phyloP scores from a whole-genome alignment of 2,888 invertebrate genomes.

The Coleophora flavipennella region DNA sequence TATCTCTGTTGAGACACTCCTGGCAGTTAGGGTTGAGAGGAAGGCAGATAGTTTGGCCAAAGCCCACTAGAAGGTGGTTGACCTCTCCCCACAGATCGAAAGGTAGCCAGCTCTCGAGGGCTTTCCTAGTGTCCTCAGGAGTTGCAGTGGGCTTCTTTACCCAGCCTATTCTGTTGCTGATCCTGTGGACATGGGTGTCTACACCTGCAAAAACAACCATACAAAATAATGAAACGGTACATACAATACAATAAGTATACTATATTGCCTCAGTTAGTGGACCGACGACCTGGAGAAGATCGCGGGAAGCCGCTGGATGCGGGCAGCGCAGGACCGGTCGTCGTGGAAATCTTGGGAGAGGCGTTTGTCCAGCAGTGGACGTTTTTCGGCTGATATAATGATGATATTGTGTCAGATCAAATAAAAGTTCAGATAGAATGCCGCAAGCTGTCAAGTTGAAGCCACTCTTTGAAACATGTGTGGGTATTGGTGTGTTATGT shows the following conservation, averaged over 20 bases:
- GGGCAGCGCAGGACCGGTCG: too few relatives aligned
- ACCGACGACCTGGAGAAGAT: too few relatives aligned
- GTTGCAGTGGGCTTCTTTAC: slow-evolving; percentile 79
- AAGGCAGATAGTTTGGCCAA: slow-evolving; percentile 94
- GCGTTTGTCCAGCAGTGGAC: too few relatives aligned
- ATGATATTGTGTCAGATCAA: too few relatives aligned
- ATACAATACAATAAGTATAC: background rate
- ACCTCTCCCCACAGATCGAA: slow-evolving; percentile 87
- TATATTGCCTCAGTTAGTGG: too few relatives aligned
- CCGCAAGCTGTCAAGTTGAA: too few relatives aligned
- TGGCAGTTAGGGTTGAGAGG: slow-evolving; percentile 87
- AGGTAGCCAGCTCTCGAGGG: slow-evolving; percentile 92
- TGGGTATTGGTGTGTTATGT: too few relatives aligned
- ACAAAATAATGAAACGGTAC: background rate
- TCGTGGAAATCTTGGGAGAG: too few relatives aligned
- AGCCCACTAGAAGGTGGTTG: slow-evolving; percentile 94
- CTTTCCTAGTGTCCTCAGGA: slow-evolving; percentile 90
- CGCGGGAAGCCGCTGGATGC: too few relatives aligned
- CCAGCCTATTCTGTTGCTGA: slow-evolving; percentile 93
- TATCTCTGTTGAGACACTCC: slow-evolving; percentile 83
- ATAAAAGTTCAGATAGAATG: too few relatives aligned
- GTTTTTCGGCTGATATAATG: too few relatives aligned
- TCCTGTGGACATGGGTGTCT: slow-evolving; percentile 98
- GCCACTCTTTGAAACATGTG: too few relatives aligned
- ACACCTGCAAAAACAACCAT: slow-evolving; percentile 80